These are phyloP conservation scores for Drosophila atroscutellata DNA, from an alignment of 2,888 invertebrate genomes.

Conservation along the genomic window DNA sequence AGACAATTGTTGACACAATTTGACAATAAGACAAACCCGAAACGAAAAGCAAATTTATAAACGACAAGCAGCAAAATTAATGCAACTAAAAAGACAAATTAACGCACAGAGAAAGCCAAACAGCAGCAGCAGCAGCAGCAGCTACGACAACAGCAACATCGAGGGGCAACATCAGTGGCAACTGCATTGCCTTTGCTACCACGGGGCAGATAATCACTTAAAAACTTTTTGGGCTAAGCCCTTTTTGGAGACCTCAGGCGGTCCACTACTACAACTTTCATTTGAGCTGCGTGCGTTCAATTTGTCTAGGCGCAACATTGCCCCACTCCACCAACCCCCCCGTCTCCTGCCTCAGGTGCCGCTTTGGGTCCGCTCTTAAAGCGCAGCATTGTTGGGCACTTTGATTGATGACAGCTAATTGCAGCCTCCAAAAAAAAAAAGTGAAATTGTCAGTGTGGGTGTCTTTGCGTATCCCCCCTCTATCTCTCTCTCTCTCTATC, in stretches of 20 bases:
- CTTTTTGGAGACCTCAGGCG: conserved; percentile 59
- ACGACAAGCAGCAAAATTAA: conserved; percentile 72
- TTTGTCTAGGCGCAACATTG: conserved; percentile 56
- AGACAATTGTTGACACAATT: conserved; percentile 79
- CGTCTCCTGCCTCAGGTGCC: not conserved
- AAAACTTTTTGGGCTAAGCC: conserved; percentile 66
- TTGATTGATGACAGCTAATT: conserved; percentile 83
- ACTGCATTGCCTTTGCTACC: conserved; percentile 43
- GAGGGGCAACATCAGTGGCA: conserved; percentile 7
- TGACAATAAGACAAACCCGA: conserved; percentile 77
- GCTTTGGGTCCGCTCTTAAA: conserved; percentile 12
- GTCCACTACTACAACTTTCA: conserved; percentile 59
- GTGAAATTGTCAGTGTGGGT: conserved; percentile 70
- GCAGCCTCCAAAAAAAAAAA: conserved; percentile 62
- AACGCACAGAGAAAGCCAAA: conserved; percentile 75
- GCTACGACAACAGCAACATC: conserved; percentile 21
- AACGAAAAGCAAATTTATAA: conserved; percentile 77
- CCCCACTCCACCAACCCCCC: not conserved
- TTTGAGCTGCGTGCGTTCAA: conserved; percentile 67
- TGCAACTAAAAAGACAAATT: conserved; percentile 76
- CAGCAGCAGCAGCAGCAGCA: conserved; percentile 12
- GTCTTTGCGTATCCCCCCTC: conserved; percentile 17
- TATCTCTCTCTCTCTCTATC: not conserved
- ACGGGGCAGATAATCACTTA: conserved; percentile 74
- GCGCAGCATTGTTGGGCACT: conserved; percentile 65